Evolutionary conservation across 2,113 vertebrate genomes (phyloP), one percentile per base, ranked within the genome.

Genomic region (Pangasianodon hypophthalmus): DNA sequence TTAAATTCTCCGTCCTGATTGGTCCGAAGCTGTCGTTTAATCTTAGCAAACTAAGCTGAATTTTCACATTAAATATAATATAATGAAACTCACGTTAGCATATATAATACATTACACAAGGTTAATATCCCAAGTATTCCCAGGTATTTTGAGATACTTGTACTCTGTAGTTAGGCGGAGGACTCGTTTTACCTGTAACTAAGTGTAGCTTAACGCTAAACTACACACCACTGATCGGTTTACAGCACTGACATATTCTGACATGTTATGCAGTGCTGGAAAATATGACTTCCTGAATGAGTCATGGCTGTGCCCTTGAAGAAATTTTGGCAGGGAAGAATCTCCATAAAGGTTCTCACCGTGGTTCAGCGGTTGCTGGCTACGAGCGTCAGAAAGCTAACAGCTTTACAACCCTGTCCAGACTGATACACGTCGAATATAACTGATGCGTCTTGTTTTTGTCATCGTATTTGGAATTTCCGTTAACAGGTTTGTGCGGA

Each of bases 201-300:
- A 46, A 24, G 73, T 48, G 21, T 48, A 2, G 8, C 9, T 48
- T 73, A 19, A 48, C 8, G 19, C 48, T 50, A 81, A 81, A n/a
- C 48, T 29, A 4, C 41, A 79, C 48, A 32, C 79, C 48, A 3
- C 50, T 81, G 50, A 32, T 54, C 29, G 7, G 48, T 52, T 50
- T 81, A 81, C 48, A 54, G 29, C 79, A 81, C 79, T 19, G 41
- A 46, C 18, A 18, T 32, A 19, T 81, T 52, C 77, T 8, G 73
- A 46, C 24, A 13, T 82, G n/a, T 82, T 56, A 56, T 56, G n/a
- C 52, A 82, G 50, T 32, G n/a, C 80, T 56, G 50, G 52, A 56
- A 82, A 82, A 56, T 82, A 54, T 37, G 80, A 82, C n/a, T 56
- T 82, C 80, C 18, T 11, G 50, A 37, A 82, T 82, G 80, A 82